Conservation (phyloP, 1,140 invertebrate species). For the Eufriesea mexicana region DNA sequence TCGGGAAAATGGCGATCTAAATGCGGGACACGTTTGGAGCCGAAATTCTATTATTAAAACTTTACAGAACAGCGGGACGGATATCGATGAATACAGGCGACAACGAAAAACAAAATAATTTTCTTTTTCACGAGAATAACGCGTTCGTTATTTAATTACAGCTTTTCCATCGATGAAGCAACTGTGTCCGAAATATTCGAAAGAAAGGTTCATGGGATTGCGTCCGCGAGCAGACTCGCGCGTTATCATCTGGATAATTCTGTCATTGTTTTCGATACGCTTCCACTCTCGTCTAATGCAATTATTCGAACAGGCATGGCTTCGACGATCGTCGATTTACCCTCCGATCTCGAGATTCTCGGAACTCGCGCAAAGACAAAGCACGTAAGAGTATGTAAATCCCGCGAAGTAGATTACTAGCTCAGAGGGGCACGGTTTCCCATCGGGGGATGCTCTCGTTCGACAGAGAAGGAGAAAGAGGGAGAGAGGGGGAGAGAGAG, state of each 20-base stretch:
- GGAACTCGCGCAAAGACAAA: conserved; percentile 33
- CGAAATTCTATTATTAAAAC: not conserved
- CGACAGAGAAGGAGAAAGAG: not conserved
- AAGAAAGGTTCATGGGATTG: no score
- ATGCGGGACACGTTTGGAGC: not conserved
- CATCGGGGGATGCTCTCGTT: conserved; percentile 5
- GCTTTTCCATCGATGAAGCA: not conserved
- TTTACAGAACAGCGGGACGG: not conserved
- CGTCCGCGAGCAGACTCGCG: no score
- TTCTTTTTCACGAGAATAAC: not conserved
- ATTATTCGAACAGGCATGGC: not conserved
- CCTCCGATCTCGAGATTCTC: not conserved
- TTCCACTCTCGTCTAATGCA: not conserved
- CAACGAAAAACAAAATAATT: not conserved
- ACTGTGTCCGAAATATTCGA: not conserved
- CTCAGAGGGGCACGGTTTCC: conserved; percentile 10
- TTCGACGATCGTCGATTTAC: not conserved
- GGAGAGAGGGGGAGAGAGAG: not conserved
- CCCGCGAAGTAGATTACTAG: conserved; percentile 48
- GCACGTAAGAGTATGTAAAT: conserved; percentile 52
- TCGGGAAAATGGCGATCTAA: not conserved
- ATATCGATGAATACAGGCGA: not conserved
- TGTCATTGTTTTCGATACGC: not conserved
- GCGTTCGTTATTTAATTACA: not conserved
- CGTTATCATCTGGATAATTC: no score